A percentile compares a stretch with the other conserved stretches of the same genome.
Conservation (phyloP, 2,888 invertebrate genomes). For the Drosophila rubida region DNA sequence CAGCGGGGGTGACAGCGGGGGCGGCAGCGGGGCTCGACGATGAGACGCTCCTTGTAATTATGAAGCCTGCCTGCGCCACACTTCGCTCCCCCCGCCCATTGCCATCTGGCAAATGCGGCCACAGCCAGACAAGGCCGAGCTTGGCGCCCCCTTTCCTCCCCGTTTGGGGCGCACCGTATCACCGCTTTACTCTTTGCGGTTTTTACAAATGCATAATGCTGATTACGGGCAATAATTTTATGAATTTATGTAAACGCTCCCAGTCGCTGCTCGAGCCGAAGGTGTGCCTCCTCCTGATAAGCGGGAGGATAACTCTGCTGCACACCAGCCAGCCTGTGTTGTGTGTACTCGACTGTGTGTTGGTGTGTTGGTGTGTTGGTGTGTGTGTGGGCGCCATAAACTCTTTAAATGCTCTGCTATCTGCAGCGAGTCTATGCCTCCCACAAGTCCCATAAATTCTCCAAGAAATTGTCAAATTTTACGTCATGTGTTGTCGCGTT, state of each 20-base stretch:
- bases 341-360: not conserved
- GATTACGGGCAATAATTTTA: slow-evolving; percentile 84
- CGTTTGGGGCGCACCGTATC: slow-evolving; percentile 2
- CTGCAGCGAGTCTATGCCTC: slow-evolving; percentile 44
- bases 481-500: slow-evolving; percentile 17
- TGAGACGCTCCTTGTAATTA: slow-evolving; percentile 48
- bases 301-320: slow-evolving; percentile 40
- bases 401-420: slow-evolving; percentile 52
- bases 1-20: not conserved
- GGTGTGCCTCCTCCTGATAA: slow-evolving; percentile 58
- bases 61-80: slow-evolving; percentile 23
- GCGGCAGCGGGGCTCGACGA: not conserved
- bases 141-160: not conserved
- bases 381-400: slow-evolving; percentile 29
- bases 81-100: not conserved
- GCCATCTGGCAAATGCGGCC: slow-evolving; percentile 4
- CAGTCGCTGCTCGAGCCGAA: slow-evolving; percentile 27
- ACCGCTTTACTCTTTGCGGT: slow-evolving; percentile 69
- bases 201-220: slow-evolving; percentile 84
- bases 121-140: slow-evolving; percentile 10
- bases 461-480: slow-evolving; percentile 54
- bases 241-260: slow-evolving; percentile 79
- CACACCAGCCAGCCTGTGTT: not conserved
- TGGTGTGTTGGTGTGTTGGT: not conserved
- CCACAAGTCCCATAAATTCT: slow-evolving; percentile 57